Percentiles rank a stretch among this genome's conserved stretches.
phyloP scores from a whole-genome alignment of 2,888 invertebrate species.

The Branchellion lobata region DNA sequence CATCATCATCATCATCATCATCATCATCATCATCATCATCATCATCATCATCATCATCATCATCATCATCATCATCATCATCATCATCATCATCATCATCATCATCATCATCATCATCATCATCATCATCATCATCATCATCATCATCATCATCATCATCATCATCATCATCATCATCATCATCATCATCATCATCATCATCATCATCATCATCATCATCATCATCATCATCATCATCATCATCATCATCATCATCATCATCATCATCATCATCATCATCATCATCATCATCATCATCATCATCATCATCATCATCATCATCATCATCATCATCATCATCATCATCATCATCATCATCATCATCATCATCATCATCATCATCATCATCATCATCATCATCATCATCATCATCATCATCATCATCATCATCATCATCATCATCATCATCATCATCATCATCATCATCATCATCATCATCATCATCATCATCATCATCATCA shows the following conservation, averaged over 20 bases:
- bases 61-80: slow-evolving; percentile 26
- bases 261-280: slow-evolving; percentile 28
- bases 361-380: slow-evolving; percentile 28
- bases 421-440: slow-evolving; percentile 27
- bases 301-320: slow-evolving; percentile 12
- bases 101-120: slow-evolving; percentile 4
- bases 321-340: slow-evolving; percentile 36
- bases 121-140: not conserved
- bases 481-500: slow-evolving; percentile 19
- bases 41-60: slow-evolving; percentile 15
- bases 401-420: slow-evolving; percentile 25
- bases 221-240: slow-evolving; percentile 9
- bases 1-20: slow-evolving; percentile 23
- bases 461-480: slow-evolving; percentile 8
- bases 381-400: slow-evolving; percentile 35
- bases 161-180: slow-evolving; percentile 19
- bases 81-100: slow-evolving; percentile 7
- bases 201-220: not conserved
- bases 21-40: slow-evolving; percentile 6
- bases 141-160: not conserved
- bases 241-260: not conserved
- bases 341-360: not conserved
- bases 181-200: slow-evolving; percentile 18
- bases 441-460: slow-evolving; percentile 26
- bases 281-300: slow-evolving; percentile 32